phyloP scores from a whole-genome alignment of 1,140 invertebrate species.

The Rhopalosiphum maidis region DNA sequence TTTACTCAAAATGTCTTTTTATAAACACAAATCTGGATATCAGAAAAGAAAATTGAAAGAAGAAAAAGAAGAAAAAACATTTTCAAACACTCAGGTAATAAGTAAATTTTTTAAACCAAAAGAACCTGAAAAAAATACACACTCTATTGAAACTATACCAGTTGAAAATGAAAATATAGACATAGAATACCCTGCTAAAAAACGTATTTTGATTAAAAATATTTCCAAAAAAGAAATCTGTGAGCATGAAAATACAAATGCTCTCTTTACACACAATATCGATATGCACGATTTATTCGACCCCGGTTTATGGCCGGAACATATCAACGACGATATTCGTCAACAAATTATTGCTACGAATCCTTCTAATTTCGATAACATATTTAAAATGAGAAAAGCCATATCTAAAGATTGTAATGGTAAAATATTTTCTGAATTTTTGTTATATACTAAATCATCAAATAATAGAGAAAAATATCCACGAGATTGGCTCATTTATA shows the following conservation, averaged over 20 bases:
- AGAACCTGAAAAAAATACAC: not conserved
- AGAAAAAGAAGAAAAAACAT: slow-evolving; percentile 16
- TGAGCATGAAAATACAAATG: not conserved
- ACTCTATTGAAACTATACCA: slow-evolving; percentile 11
- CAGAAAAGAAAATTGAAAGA: slow-evolving; percentile 27
- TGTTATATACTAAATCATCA: slow-evolving; percentile 36
- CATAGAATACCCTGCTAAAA: not conserved
- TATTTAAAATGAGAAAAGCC: not conserved
- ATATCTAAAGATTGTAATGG: slow-evolving; percentile 15
- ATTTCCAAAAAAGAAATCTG: not conserved
- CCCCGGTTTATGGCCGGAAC: not conserved
- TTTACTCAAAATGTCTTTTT: slow-evolving; percentile 2
- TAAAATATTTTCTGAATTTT: slow-evolving; percentile 25
- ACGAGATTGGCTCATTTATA: slow-evolving; percentile 46
- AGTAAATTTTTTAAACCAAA: slow-evolving; percentile 25
- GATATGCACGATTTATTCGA: not conserved
- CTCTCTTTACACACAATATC: not conserved
- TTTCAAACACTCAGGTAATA: slow-evolving; percentile 26
- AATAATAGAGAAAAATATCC: slow-evolving; percentile 45
- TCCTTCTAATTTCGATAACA: slow-evolving; percentile 18
- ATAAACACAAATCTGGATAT: slow-evolving; percentile 26
- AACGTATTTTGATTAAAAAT: not conserved
- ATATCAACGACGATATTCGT: slow-evolving; percentile 23
- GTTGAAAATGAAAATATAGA: not conserved
- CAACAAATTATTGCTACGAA: not conserved